Evolutionary conservation across 2,797 vertebrate species (phyloP), one percentile per base, ranked within the genome.

Genomic region (Anguilla anguilla): DNA sequence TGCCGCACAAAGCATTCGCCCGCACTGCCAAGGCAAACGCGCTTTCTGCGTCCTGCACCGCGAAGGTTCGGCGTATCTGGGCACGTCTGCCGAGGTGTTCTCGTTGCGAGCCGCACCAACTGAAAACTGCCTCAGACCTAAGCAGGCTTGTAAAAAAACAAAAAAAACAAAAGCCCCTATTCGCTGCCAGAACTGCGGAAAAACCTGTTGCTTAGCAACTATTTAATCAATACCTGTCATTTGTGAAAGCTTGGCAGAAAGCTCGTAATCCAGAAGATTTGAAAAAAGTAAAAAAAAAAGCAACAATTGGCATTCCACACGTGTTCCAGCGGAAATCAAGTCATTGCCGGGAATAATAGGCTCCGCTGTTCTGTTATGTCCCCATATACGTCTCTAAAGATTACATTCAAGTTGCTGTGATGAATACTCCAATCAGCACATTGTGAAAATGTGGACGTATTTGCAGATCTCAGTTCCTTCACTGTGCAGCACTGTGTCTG

Each of bases 191-290:
- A 13, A 69, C 74, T 55, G 77, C 67, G 85, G 72, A 15, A 86
- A 88, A 88, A 88, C 84, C 77, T 69, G 88, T 88, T 88, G 88
- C 88, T 88, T 88, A 88, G 88, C 88, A 88, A 88, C 88, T 69
- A 82, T 84, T 88, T 86, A 86, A 83, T 88, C 77, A 88, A 77
- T 86, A 88, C 85, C 77, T 88, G 88, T 59, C 19, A 77, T 79
- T 88, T 85, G 53, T 67, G 69, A 85, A 55, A 85, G 83, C 87
- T 49, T 39, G 83, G 46, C 83, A 59, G 19, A 88, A 88, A 85
- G 84, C 67, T 77, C 46, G 25, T 77, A 67, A 74, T 53, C 64
- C 83, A 46, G 46, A 49, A 88, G 57, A 83, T 83, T 77, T 67
- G 69, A 72, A 85, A 74, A 46, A 46, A 46, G 43, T 46, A 46